Evolutionary conservation across 1,140 invertebrate species (phyloP).

Genomic region (Drosophila rufa): DNA sequence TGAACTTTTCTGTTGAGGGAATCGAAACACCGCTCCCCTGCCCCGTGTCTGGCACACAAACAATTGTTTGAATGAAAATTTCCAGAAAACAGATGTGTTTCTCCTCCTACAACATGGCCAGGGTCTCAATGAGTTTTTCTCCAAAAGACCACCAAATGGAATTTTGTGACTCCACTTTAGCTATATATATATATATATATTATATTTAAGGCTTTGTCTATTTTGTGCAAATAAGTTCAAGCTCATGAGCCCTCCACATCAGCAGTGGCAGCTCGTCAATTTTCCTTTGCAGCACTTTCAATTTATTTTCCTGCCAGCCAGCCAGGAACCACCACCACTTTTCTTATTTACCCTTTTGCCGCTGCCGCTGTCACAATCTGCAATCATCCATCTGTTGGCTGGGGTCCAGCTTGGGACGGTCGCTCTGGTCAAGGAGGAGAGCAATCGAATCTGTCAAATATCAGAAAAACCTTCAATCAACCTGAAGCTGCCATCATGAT

Average conservation of each 20-base stretch:
- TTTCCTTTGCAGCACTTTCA: conserved; percentile 75
- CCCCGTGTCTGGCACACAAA: conserved; percentile 53
- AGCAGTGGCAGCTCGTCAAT: conserved; percentile 65
- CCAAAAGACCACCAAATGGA: conserved; percentile 55
- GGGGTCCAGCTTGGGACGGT: conserved; percentile 41
- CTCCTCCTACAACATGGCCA: conserved; percentile 36
- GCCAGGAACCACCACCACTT: conserved; percentile 18
- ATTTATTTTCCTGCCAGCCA: conserved; percentile 65
- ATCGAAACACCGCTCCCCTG: conserved; percentile 49
- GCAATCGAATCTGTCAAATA: conserved; percentile 84
- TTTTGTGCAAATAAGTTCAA: conserved; percentile 78
- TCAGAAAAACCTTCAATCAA: conserved; percentile 83
- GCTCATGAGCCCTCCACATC: conserved; percentile 56
- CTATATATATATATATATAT: conserved; percentile 11
- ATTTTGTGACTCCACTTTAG: conserved; percentile 45
- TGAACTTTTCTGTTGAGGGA: conserved; percentile 83
- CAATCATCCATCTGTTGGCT: conserved; percentile 69
- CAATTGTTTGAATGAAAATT: conserved; percentile 73
- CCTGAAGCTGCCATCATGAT: conserved; percentile 34
- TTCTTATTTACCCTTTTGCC: conserved; percentile 75
- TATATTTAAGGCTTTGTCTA: conserved; percentile 53
- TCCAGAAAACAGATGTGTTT: conserved; percentile 74
- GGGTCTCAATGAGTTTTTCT: conserved; percentile 61
- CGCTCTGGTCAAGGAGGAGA: conserved; percentile 57
- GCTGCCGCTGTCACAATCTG: conserved; percentile 75